Conservation (phyloP, 2,888 invertebrate species). For the Diploptera punctata region DNA sequence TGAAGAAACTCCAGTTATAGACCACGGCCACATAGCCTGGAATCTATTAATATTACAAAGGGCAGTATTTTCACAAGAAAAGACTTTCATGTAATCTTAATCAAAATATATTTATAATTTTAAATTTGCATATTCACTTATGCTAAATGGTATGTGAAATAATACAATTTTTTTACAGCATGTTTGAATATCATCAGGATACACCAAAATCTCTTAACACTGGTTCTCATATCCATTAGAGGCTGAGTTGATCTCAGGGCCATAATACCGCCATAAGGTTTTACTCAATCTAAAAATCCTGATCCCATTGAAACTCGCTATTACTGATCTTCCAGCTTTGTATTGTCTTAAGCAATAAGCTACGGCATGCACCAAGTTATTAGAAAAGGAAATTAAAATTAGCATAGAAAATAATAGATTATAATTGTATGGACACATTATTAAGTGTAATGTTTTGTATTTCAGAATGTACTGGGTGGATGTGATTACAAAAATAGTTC, state of each 20-base stretch:
- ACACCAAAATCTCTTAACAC: background rate
- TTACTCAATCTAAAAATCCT: too few relatives aligned
- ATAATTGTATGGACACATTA: background rate
- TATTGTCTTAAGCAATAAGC: background rate
- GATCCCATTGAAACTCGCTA: too few relatives aligned
- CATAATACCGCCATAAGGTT: too few relatives aligned
- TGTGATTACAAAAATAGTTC: conserved; percentile 70
- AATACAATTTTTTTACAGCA: background rate
- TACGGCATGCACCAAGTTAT: background rate
- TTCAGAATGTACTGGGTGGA: conserved; percentile 90
- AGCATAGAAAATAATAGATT: too few relatives aligned
- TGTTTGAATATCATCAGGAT: background rate
- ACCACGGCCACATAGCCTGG: too few relatives aligned
- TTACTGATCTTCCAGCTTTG: background rate
- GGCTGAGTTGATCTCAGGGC: too few relatives aligned
- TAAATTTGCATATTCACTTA: background rate
- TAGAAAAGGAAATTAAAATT: background rate
- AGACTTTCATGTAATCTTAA: too few relatives aligned
- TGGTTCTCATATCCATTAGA: background rate
- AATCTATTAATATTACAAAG: too few relatives aligned
- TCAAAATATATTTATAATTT: too few relatives aligned
- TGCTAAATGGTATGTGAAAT: too few relatives aligned
- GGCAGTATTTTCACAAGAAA: too few relatives aligned
- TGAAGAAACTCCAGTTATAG: too few relatives aligned
- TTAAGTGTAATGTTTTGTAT: conserved; percentile 49